A percentile compares a stretch with the other conserved stretches of the same genome.
Conservation (phyloP, 2,113 vertebrate genomes). For the Dicerorhinus sumatrensis region DNA sequence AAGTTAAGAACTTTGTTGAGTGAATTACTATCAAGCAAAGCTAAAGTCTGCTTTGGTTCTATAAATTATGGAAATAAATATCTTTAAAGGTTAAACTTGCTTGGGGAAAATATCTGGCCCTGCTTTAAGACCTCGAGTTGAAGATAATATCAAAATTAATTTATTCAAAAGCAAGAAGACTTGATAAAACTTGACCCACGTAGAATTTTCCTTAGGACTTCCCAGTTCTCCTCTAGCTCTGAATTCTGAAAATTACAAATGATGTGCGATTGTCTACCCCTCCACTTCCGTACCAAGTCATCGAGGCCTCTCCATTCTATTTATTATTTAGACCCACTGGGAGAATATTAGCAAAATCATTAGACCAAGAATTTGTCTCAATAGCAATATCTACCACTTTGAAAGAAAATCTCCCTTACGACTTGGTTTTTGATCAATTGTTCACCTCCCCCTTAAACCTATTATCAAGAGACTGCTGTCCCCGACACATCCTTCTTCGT, state of each 20-base stretch:
- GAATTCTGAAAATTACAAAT: constrained; percentile 20
- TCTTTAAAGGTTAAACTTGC: constrained; percentile 25
- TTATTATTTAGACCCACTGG: background rate
- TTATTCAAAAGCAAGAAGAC: background rate
- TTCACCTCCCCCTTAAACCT: constrained; percentile 19
- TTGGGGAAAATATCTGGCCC: background rate
- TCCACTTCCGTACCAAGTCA: background rate
- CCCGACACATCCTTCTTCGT: background rate
- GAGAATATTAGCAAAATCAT: background rate
- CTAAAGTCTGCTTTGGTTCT: constrained; percentile 6
- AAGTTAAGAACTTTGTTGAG: constrained; percentile 29
- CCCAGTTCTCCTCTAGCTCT: background rate
- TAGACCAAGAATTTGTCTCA: background rate
- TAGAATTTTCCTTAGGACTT: background rate
- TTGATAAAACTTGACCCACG: background rate
- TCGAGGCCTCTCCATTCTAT: background rate
- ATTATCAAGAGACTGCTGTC: background rate
- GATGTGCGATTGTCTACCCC: background rate
- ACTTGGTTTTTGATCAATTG: constrained; percentile 19
- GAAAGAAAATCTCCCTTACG: background rate
- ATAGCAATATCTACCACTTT: background rate
- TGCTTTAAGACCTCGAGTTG: constrained; percentile 10
- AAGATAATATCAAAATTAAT: constrained; percentile 46
- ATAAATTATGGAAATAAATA: constrained; percentile 49
- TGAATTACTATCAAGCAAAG: constrained; percentile 8